Conservation (phyloP, 2,888 invertebrate species). For the Steinernema carpocapsae region DNA sequence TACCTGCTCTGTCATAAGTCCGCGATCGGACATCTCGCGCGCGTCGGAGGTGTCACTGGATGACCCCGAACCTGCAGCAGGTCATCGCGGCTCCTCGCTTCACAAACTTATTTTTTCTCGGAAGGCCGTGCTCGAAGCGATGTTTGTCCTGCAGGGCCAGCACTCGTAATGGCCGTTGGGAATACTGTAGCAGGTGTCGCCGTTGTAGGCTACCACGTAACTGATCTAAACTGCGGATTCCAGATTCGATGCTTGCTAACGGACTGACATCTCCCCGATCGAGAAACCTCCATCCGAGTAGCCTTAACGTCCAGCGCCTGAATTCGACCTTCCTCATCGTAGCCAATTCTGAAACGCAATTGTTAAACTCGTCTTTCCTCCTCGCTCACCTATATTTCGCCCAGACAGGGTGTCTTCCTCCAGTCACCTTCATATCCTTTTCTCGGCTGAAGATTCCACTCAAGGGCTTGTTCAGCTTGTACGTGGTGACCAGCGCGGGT, state of each 20-base stretch:
- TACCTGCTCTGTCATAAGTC: constrained; percentile 72
- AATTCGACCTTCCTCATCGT: constrained; percentile 78
- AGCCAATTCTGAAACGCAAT: constrained; percentile 47
- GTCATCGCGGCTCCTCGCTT: constrained; percentile 84
- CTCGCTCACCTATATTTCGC: constrained; percentile 77
- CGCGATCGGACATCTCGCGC: no score
- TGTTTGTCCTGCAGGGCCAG: constrained; percentile 81
- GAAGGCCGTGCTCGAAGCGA: constrained; percentile 84
- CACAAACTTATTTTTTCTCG: constrained; percentile 78
- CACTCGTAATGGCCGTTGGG: constrained; percentile 14
- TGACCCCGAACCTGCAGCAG: constrained; percentile 85
- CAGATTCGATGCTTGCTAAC: no score
- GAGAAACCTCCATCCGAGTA: constrained; percentile 86
- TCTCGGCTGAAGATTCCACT: constrained; percentile 84
- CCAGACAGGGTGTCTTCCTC: constrained; percentile 85
- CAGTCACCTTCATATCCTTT: constrained; percentile 88
- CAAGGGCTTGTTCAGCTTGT: constrained; percentile 42
- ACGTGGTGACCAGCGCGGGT: constrained; percentile 37
- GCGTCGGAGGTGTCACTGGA: constrained; percentile 70
- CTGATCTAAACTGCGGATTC: not conserved
- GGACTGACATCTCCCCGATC: constrained; percentile 73
- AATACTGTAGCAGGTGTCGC: constrained; percentile 1
- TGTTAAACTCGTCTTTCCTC: constrained; percentile 71
- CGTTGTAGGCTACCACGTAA: not conserved
- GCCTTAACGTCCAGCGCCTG: constrained; percentile 78